phyloP scores from a whole-genome alignment of 1,140 invertebrate species.

The Heliconius melpomene region DNA sequence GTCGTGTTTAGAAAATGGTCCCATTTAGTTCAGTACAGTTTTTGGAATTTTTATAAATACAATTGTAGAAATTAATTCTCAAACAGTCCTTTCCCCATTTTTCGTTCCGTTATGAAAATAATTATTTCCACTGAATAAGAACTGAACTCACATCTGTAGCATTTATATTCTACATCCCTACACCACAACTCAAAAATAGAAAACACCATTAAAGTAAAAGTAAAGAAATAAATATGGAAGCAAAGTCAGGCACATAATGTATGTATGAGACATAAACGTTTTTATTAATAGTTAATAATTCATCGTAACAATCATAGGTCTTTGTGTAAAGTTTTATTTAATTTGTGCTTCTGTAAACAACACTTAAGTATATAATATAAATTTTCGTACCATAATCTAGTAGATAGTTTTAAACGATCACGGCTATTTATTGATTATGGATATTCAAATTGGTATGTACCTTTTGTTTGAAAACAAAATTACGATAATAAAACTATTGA shows the following conservation, averaged over 20 bases:
- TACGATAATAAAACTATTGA: background rate
- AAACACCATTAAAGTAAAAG: too few relatives aligned
- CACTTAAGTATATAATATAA: slow-evolving; percentile 21
- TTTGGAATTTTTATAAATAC: too few relatives aligned
- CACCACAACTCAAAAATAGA: too few relatives aligned
- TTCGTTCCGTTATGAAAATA: too few relatives aligned
- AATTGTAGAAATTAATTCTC: too few relatives aligned
- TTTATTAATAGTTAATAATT: slow-evolving; percentile 18
- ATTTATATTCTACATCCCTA: too few relatives aligned
- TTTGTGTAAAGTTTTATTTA: slow-evolving; percentile 26
- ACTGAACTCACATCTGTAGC: too few relatives aligned
- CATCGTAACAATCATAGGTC: slow-evolving; percentile 8
- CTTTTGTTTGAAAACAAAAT: background rate
- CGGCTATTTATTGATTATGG: background rate
- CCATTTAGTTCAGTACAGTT: too few relatives aligned
- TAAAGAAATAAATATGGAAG: background rate
- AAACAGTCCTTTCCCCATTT: too few relatives aligned
- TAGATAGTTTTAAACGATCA: background rate
- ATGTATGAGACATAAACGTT: background rate
- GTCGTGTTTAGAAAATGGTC: too few relatives aligned
- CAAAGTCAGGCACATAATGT: background rate
- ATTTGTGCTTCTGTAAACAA: slow-evolving; percentile 27
- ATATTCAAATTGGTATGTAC: slow-evolving; percentile 23
- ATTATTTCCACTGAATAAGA: too few relatives aligned
- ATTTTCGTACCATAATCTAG: background rate